Evolutionary conservation across 2,888 invertebrate genomes (phyloP).

Genomic region (Euspilapteryx auroguttella): DNA sequence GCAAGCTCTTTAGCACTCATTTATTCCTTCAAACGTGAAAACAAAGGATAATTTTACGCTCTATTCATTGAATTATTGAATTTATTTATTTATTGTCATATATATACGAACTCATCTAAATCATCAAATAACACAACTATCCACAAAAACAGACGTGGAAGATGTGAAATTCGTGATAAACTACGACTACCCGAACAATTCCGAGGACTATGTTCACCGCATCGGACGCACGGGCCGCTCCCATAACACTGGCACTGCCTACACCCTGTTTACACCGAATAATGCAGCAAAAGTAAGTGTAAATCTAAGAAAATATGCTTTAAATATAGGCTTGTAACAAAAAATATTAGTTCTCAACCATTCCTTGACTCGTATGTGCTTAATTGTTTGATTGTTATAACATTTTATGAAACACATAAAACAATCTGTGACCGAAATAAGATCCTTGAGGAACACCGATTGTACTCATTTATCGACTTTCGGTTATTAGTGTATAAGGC

Average conservation of each 20-base stretch:
- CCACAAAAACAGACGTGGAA: conserved; percentile 95
- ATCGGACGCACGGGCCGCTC: conserved; percentile 96
- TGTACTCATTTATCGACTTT: not conserved
- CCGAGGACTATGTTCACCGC: conserved; percentile 96
- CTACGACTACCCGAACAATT: conserved; percentile 96
- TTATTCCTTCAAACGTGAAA: no score
- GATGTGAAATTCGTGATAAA: conserved; percentile 99
- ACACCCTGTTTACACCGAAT: conserved; percentile 91
- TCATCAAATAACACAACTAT: no score
- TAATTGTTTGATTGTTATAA: not conserved
- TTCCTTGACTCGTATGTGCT: no score
- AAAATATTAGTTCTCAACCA: no score
- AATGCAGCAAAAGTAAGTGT: conserved; percentile 75
- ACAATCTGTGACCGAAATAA: not conserved
- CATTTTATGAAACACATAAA: not conserved
- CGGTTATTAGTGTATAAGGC: not conserved
- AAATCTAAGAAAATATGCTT: no score
- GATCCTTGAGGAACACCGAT: not conserved
- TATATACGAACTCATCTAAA: no score
- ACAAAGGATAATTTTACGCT: no score
- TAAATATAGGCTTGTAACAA: no score
- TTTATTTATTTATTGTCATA: no score
- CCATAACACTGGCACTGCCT: conserved; percentile 91
- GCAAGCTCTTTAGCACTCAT: no score
- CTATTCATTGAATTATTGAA: no score